phyloP scores from a whole-genome alignment of 2,797 vertebrate genomes.

The Cottoperca gobio region DNA sequence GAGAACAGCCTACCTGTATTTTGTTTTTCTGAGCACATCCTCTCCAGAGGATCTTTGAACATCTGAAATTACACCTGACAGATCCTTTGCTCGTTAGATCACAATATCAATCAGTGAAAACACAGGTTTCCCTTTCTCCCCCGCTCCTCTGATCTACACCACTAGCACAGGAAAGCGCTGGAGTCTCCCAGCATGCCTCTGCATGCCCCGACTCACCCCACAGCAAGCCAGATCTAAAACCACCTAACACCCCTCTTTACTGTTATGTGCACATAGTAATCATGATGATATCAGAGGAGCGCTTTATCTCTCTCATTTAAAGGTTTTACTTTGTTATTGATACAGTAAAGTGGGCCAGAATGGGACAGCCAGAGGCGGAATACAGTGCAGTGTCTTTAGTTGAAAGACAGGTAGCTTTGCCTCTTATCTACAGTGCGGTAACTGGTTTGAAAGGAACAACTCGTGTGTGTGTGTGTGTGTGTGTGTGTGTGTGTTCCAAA shows the following conservation, averaged over 20 bases:
- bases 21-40: slow-evolving; percentile 55
- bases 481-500: slow-evolving; percentile 12
- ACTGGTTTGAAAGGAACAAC: slow-evolving; percentile 40
- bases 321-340: slow-evolving; percentile 76
- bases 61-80: slow-evolving; percentile 70
- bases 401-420: slow-evolving; percentile 51
- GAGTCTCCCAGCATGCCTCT: slow-evolving; percentile 65
- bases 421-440: slow-evolving; percentile 51
- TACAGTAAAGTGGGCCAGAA: slow-evolving; percentile 60
- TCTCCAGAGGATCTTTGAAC: slow-evolving; percentile 67
- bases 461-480: slow-evolving; percentile 10
- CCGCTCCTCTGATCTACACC: slow-evolving; percentile 61
- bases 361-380: slow-evolving; percentile 56
- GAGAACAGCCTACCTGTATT: slow-evolving; percentile 23
- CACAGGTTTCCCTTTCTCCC: slow-evolving; percentile 71
- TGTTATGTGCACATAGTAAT: slow-evolving; percentile 69
- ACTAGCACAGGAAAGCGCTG: slow-evolving; percentile 30
- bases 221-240: slow-evolving; percentile 63
- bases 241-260: slow-evolving; percentile 56
- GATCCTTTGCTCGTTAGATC: slow-evolving; percentile 65
- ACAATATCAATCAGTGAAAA: slow-evolving; percentile 75
- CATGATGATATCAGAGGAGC: slow-evolving; percentile 70
- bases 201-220: slow-evolving; percentile 62
- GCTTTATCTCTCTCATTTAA: slow-evolving; percentile 74
- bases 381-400: slow-evolving; percentile 31